Percentiles rank a stretch among this genome's conserved stretches.
Evolutionary conservation across 23 tunicate genomes (phyloP).

Genomic region (Corella eumyota): DNA sequence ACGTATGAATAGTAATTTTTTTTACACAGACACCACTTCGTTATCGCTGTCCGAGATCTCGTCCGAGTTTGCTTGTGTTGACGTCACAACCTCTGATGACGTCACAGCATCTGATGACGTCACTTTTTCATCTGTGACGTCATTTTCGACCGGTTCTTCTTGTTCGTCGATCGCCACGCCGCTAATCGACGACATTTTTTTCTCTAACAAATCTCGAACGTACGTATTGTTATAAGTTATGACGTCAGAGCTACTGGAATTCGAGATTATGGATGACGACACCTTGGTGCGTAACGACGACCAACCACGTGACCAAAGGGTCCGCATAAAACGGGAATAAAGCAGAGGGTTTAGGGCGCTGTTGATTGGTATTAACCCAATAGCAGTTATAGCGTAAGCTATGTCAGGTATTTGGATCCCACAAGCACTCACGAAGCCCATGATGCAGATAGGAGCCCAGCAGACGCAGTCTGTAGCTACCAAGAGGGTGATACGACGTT

Average conservation of each 20-base stretch:
- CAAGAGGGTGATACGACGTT: slow-evolving; percentile 54
- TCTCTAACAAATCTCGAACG: too few relatives aligned
- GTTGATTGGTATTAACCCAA: slow-evolving; percentile 68
- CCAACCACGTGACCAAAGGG: slow-evolving; percentile 29
- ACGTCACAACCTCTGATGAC: neutral
- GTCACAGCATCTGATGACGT: neutral
- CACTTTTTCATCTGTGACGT: too few relatives aligned
- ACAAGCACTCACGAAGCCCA: slow-evolving; percentile 38
- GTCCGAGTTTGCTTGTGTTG: too few relatives aligned
- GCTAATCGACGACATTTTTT: slow-evolving; percentile 4
- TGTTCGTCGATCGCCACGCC: slow-evolving; percentile 3
- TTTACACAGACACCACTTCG: too few relatives aligned
- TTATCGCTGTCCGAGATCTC: too few relatives aligned
- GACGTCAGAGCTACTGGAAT: too few relatives aligned
- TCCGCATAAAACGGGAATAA: slow-evolving; percentile 40
- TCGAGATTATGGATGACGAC: too few relatives aligned
- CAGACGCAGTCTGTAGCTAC: slow-evolving; percentile 67
- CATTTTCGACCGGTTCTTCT: too few relatives aligned
- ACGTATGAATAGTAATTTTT: too few relatives aligned
- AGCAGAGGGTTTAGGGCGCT: slow-evolving; percentile 79
- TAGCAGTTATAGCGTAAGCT: slow-evolving; percentile 72
- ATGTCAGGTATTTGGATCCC: slow-evolving; percentile 36
- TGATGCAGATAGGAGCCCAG: slow-evolving; percentile 75
- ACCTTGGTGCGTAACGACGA: too few relatives aligned
- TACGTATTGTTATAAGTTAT: too few relatives aligned